phyloP scores from a whole-genome alignment of 2,888 invertebrate species.

The Philopedon plagiatum region DNA sequence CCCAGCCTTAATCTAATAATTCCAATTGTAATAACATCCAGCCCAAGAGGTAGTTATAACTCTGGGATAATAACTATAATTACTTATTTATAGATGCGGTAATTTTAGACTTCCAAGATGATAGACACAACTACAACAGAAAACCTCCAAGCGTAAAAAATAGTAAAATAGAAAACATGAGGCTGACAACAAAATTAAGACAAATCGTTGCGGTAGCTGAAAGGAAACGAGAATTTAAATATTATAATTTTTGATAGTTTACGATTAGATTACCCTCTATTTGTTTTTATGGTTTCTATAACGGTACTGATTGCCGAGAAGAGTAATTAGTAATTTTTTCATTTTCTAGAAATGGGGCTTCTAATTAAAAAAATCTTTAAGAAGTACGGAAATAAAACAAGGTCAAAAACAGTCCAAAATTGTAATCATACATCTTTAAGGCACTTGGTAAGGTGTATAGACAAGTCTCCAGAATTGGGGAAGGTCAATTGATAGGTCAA shows the following conservation, averaged over 20 bases:
- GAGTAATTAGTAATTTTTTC: too few relatives aligned
- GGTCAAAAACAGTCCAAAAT: too few relatives aligned
- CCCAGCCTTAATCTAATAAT: background rate
- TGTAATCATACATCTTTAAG: too few relatives aligned
- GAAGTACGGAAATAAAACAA: too few relatives aligned
- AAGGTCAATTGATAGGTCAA: too few relatives aligned
- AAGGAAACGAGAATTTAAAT: slow-evolving; percentile 7
- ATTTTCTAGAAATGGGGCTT: too few relatives aligned
- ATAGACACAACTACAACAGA: slow-evolving; percentile 11
- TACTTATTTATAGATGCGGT: slow-evolving; percentile 34
- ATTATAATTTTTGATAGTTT: background rate
- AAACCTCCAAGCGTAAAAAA: slow-evolving; percentile 16
- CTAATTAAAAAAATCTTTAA: too few relatives aligned
- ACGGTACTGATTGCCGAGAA: too few relatives aligned
- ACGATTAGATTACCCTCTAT: too few relatives aligned
- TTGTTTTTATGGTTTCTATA: too few relatives aligned
- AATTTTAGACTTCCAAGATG: slow-evolving; percentile 25
- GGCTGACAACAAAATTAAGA: slow-evolving; percentile 6
- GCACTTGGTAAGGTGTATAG: too few relatives aligned
- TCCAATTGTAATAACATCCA: background rate
- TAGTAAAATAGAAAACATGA: background rate
- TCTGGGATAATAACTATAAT: slow-evolving; percentile 27
- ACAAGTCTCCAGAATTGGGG: too few relatives aligned
- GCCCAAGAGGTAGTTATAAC: slow-evolving; percentile 30
- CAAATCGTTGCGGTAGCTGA: background rate